Conservation (phyloP, 1,140 invertebrate species). For the Helicoverpa armigera region DNA sequence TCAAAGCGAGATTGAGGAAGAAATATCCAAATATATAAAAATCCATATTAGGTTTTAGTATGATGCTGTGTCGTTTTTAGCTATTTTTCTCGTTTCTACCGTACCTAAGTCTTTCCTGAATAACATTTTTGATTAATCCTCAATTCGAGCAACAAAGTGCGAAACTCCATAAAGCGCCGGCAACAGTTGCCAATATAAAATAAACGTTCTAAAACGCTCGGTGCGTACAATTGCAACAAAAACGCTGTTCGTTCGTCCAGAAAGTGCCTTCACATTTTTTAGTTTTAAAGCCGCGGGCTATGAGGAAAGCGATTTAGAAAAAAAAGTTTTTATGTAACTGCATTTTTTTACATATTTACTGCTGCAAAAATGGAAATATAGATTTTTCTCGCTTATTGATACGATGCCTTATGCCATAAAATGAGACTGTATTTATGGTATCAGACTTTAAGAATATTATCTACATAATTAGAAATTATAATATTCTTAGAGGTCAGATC, state of each 20-base stretch:
- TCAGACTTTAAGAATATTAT: no score
- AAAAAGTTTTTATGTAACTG: not conserved
- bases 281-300: conserved; percentile 50
- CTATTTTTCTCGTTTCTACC: not conserved
- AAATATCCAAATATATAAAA: no score
- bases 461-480: no score
- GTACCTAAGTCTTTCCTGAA: not conserved
- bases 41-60: no score
- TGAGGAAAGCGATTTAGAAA: conserved; percentile 5
- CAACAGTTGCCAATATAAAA: conserved; percentile 56
- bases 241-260: conserved; percentile 56
- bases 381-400: no score
- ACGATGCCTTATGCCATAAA: no score
- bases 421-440: no score
- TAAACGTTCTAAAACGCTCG: conserved; percentile 55
- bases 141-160: conserved; percentile 19
- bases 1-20: no score
- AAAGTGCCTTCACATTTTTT: conserved; percentile 62
- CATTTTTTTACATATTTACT: not conserved
- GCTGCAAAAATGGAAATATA: no score
- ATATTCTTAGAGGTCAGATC: no score
- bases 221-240: conserved; percentile 63
- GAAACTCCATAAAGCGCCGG: conserved; percentile 40
- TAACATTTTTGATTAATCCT: not conserved
- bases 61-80: no score